Base-by-base conservation (phyloP, 1,140 invertebrate species). In the Drosophila pectinifera region DNA sequence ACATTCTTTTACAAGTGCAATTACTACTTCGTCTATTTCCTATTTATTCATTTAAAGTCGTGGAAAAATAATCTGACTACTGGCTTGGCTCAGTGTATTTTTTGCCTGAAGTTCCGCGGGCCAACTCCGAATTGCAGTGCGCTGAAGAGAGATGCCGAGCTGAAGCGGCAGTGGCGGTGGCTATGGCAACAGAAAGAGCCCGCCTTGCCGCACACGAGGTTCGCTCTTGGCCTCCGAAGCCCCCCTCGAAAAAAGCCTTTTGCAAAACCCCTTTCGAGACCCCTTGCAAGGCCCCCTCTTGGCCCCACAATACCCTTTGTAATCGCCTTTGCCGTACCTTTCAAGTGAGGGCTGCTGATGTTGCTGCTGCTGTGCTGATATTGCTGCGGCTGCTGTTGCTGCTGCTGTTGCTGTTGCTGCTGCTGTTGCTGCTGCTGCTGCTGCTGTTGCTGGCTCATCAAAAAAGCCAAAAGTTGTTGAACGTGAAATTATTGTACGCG, bases 401-500 rank as follows among this genome's bases (percentile, higher is more conserved):
- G 51, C 24, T 58, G 68, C 20, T 65, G 54, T 18, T 64, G 55
- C 34, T 53, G 28, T 7, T 49, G 57, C n/a, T 57, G 67, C 18
- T 45, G 38, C 5, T 36, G 42, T n/a, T 65, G 51, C 5, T 59
- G 51, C 24, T 58, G 68, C 20, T 65, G 54, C 24, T 64, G 55
- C 34, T 68, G 53, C 24, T 78, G 43, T 13, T 82, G 80, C 82
- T 86, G 82, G 83, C 83, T 86, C 83, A 86, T 86, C 83, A 86
- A 86, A 86, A 84, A 86, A 86, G 83, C 83, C 83, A 86, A 86
- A 86, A 86, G 83, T 88, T 86, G 83, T 86, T 86, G 83, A 86
- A 86, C 83, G 83, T 86, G 83, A 86, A 86, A 86, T 86, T 88
- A 86, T 86, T 86, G 83, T 86, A 86, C 75, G 79, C 83, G 79